Evolutionary conservation across 2,797 vertebrate genomes (phyloP).

Genomic region (Semotilus atromaculatus): DNA sequence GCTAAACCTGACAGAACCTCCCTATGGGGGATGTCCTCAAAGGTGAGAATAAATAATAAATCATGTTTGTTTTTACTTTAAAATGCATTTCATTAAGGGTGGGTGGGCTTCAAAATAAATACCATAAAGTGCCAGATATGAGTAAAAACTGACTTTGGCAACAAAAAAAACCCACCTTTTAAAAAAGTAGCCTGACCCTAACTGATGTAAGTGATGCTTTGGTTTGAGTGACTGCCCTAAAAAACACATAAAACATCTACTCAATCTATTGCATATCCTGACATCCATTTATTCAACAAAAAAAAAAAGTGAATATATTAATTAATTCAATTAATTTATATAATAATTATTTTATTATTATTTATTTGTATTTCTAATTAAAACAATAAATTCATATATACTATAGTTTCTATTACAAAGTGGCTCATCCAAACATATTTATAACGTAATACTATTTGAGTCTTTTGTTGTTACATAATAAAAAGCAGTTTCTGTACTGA

Average conservation of each 20-base stretch:
- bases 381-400: background rate
- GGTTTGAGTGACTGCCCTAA: background rate
- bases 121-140: background rate
- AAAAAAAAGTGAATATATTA: too few species aligned
- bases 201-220: background rate
- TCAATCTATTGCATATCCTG: background rate
- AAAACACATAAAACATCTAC: background rate
- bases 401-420: background rate
- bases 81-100: background rate
- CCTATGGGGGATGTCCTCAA: background rate
- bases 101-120: background rate
- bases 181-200: background rate
- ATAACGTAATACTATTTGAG: background rate
- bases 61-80: background rate
- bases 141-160: constrained; percentile 8
- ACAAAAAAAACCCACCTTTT: too few species aligned
- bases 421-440: background rate
- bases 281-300: too few species aligned
- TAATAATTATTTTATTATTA: too few species aligned
- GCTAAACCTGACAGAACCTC: background rate
- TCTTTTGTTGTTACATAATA: background rate
- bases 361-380: too few species aligned
- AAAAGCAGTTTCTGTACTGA: background rate
- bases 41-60: constrained; percentile 16
- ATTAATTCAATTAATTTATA: too few species aligned